Evolutionary conservation across 1,140 invertebrate genomes (phyloP).

Genomic region (Panagrolaimus sp.): DNA sequence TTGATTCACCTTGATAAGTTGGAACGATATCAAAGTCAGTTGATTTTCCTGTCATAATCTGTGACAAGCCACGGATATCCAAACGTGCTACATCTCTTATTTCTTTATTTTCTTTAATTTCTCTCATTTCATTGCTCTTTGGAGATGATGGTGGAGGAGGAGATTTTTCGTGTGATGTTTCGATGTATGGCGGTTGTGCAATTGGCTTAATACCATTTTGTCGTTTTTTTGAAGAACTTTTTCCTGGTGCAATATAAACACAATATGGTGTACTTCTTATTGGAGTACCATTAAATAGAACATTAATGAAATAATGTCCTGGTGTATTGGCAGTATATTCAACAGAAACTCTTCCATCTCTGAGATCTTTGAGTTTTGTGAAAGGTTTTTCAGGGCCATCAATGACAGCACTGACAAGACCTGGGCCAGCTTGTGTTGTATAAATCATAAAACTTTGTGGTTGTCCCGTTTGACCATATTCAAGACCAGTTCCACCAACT

Average conservation of each 20-base stretch:
- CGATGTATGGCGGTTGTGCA: background rate
- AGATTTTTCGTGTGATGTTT: background rate
- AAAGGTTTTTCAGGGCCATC: slow-evolving; percentile 1
- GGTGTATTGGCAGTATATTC: slow-evolving; percentile 1
- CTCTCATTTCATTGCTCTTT: too few species aligned
- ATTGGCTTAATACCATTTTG: slow-evolving; percentile 1
- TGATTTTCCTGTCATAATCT: background rate
- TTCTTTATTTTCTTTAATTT: background rate
- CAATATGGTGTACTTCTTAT: background rate
- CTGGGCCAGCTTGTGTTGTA: slow-evolving; percentile 5
- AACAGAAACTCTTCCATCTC: background rate
- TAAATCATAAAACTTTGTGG: slow-evolving; percentile 12
- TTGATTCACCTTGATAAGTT: background rate
- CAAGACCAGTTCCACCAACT: background rate
- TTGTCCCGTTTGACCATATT: slow-evolving; percentile 2
- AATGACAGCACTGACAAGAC: background rate
- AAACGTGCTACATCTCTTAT: background rate
- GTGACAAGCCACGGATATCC: background rate
- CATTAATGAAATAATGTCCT: background rate
- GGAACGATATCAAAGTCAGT: background rate
- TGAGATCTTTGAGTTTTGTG: slow-evolving; percentile 4
- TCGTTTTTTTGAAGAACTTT: background rate
- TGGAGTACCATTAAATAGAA: background rate
- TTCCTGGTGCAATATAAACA: background rate
- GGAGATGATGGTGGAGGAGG: background rate